Conservation (phyloP, 2,888 invertebrate genomes). For the Apotomis turbidana region DNA sequence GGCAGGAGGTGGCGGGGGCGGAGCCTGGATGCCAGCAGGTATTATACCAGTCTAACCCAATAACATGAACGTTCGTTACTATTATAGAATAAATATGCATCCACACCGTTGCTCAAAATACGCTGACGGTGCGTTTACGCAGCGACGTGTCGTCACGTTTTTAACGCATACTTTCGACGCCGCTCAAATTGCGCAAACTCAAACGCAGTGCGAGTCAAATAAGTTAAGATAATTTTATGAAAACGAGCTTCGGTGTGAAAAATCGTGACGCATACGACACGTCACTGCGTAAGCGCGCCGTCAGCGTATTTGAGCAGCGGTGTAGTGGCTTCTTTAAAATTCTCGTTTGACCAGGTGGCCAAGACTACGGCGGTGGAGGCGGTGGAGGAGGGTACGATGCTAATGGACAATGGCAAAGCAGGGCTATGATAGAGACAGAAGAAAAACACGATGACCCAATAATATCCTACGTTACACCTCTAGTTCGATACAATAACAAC, state of each 20-base stretch:
- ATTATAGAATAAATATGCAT: slow-evolving; percentile 40
- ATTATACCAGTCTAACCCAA: slow-evolving; percentile 63
- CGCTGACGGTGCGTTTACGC: too few species aligned
- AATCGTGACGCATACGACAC: too few species aligned
- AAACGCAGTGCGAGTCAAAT: too few species aligned
- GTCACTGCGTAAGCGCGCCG: too few species aligned
- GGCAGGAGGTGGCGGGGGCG: slow-evolving; percentile 72
- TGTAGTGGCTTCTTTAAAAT: background rate
- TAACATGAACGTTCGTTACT: slow-evolving; percentile 29
- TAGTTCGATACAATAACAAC: slow-evolving; percentile 52
- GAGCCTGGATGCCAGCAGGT: slow-evolving; percentile 82
- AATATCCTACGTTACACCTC: slow-evolving; percentile 59
- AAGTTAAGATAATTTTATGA: too few species aligned
- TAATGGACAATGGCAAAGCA: slow-evolving; percentile 78
- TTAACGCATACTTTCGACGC: too few species aligned
- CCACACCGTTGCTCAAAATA: too few species aligned
- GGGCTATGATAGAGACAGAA: slow-evolving; percentile 62
- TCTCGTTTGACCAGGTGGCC: slow-evolving; percentile 64
- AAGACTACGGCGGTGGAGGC: slow-evolving; percentile 69
- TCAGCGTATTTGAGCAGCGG: too few species aligned
- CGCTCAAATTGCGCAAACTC: too few species aligned
- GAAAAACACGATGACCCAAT: slow-evolving; percentile 50
- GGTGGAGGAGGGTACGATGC: slow-evolving; percentile 72
- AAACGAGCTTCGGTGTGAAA: too few species aligned
- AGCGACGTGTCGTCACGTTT: too few species aligned